These are phyloP conservation scores for Stegophylla sp. DNA, from an alignment of 2,888 invertebrate species.

Conservation along the genomic window DNA sequence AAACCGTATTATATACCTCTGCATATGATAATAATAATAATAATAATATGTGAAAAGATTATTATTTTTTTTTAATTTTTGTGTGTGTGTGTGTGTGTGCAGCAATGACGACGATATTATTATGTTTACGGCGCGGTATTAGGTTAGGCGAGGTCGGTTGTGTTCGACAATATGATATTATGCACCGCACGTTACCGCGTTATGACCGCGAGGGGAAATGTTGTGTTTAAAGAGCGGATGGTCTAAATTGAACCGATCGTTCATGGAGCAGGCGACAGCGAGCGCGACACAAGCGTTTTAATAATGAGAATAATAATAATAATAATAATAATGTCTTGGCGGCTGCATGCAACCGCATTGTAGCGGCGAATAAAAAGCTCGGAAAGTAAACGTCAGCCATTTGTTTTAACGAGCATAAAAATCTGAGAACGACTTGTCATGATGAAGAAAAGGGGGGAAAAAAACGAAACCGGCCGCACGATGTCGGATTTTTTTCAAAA, in stretches of 20 bases:
- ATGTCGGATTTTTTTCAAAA: too few relatives aligned
- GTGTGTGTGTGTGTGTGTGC: too few relatives aligned
- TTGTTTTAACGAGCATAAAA: background rate
- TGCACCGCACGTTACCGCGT: conserved; percentile 40
- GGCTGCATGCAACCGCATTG: background rate
- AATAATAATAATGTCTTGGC: too few relatives aligned
- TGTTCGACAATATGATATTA: conserved; percentile 18
- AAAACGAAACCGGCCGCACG: background rate
- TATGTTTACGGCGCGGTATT: conserved; percentile 10
- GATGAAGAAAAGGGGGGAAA: background rate
- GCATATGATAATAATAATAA: too few relatives aligned
- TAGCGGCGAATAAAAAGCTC: background rate
- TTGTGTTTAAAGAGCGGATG: conserved; percentile 47
- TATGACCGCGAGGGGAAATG: conserved; percentile 42
- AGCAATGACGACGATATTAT: background rate
- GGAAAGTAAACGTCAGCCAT: background rate
- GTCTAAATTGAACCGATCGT: conserved; percentile 48
- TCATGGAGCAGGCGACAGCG: background rate
- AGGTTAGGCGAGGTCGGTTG: conserved; percentile 47
- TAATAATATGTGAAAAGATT: conserved; percentile 13
- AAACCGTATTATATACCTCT: background rate
- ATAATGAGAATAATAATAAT: background rate
- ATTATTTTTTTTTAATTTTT: too few relatives aligned
- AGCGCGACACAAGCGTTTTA: conserved; percentile 2
- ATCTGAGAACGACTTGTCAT: background rate